Base-by-base conservation (phyloP, 2,888 invertebrate genomes). In the Aporophyla nigra region DNA sequence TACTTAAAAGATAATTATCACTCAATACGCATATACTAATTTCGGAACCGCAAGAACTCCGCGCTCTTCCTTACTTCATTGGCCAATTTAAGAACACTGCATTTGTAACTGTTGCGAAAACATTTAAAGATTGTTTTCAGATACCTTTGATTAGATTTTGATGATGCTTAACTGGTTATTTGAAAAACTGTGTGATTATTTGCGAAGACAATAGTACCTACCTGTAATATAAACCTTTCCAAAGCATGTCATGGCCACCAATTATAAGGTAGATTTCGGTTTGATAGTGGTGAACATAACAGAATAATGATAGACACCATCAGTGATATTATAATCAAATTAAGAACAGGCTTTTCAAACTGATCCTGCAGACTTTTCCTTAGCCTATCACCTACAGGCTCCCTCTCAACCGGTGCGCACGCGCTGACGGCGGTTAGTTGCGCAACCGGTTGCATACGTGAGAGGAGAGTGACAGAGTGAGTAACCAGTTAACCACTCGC, bases 371-470 rank as follows among this genome's bases (percentile, higher is more conserved):
- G 2, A 33, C 33, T 53, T 76, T 62, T 43, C 19, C 56, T 9
- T 14, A 49, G 43, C 24, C 19, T 69, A 54, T 58, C 61, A 56
- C 56, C 21, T 12, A 70, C 58, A 75, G 19, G 43, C 21, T 63
- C 58, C 33, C 21, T 14, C 40, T 33, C 46, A 24, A 46, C 46
- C 58, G 56, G 4, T 66, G 83, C 71, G 74, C 74, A 72, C 78
- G 78, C 83, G 71, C 75, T 59, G 58, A 10, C 71, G 43, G 71
- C 53, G 58, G 46, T 67, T 46, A 9, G 76, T 86, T 87, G 76
- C 79, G 79, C 72, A 87, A 86, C 77, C 85, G 73, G 67, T 74
- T 74, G 83, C 83, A 74, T 82, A 79, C 78, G 86, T 76, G 77
- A 83, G 83, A 71, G 70, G 74, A 85, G 76, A 86, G 70, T 76